Evolutionary conservation across 2,888 invertebrate genomes (phyloP).

Genomic region (Craniophora ligustri): DNA sequence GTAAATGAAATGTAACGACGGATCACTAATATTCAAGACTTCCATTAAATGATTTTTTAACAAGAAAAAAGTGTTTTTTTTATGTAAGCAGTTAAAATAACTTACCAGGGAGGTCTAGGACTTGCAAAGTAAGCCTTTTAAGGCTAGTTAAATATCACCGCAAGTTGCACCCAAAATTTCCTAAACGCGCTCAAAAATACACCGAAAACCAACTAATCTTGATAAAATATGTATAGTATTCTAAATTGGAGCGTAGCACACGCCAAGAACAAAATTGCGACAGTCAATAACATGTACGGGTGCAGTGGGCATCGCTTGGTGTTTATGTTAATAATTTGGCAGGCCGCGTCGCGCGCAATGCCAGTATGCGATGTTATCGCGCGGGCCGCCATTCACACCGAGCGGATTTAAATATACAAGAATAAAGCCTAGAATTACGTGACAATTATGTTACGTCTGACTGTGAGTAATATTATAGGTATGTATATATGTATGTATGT

Average conservation of each 20-base stretch:
- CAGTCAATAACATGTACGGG: slow-evolving; percentile 58
- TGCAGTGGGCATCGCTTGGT: slow-evolving; percentile 45
- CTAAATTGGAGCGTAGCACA: slow-evolving; percentile 40
- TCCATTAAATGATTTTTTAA: no score
- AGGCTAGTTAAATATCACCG: no score
- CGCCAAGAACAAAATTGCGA: slow-evolving; percentile 58
- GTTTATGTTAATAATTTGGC: slow-evolving; percentile 80
- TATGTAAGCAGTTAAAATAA: no score
- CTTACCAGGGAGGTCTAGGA: no score
- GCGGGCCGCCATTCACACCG: slow-evolving; percentile 45
- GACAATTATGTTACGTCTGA: not conserved
- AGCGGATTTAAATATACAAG: not conserved
- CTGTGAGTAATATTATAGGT: no score
- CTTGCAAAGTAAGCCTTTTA: no score
- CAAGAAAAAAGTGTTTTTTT: no score
- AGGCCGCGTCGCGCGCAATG: slow-evolving; percentile 58
- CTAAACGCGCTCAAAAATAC: not conserved
- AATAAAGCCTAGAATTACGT: not conserved
- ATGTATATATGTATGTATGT: no score
- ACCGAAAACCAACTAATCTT: slow-evolving; percentile 31
- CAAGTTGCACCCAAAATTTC: not conserved
- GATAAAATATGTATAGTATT: slow-evolving; percentile 43
- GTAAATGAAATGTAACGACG: no score
- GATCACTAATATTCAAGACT: no score
- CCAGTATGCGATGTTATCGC: slow-evolving; percentile 54